Conservation (phyloP, 2,888 invertebrate species). For the Melanotus villosus region DNA sequence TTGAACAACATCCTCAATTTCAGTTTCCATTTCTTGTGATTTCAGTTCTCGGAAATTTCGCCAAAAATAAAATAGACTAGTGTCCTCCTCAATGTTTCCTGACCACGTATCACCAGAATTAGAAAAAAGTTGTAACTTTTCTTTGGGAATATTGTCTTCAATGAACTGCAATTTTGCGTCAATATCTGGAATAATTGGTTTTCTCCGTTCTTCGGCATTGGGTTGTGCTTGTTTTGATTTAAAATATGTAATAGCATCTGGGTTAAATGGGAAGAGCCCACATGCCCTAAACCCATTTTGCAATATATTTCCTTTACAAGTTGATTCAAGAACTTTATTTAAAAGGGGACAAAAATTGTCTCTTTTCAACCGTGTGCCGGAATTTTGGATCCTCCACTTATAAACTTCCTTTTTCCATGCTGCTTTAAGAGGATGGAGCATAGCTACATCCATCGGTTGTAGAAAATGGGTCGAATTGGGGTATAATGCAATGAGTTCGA, state of each 20-base stretch:
- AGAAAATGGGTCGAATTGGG: constrained; percentile 44
- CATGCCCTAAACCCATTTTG: constrained; percentile 7
- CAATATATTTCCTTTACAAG: background rate
- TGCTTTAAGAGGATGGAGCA: constrained; percentile 36
- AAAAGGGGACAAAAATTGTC: constrained; percentile 50
- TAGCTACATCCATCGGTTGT: constrained; percentile 46
- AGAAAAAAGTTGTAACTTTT: background rate
- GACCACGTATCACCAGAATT: constrained; percentile 4
- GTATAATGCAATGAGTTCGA: constrained; percentile 40
- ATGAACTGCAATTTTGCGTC: too few species aligned
- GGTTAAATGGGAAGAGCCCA: constrained; percentile 18
- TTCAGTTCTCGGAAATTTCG: background rate
- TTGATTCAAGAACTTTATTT: constrained; percentile 43
- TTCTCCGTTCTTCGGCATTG: constrained; percentile 1
- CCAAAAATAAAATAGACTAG: constrained; percentile 15
- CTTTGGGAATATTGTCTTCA: too few species aligned
- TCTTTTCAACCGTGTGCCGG: constrained; percentile 45
- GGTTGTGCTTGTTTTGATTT: constrained; percentile 12
- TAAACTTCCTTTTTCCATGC: constrained; percentile 49
- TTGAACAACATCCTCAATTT: constrained; percentile 9
- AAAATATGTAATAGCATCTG: constrained; percentile 21
- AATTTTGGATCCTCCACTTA: constrained; percentile 20
- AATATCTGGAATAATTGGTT: background rate
- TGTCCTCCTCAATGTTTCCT: constrained; percentile 14
- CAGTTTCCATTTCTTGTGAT: constrained; percentile 7